phyloP scores from a whole-genome alignment of 35 echinoderm and acorn worm species.

The Ophiothrix spiculata region DNA sequence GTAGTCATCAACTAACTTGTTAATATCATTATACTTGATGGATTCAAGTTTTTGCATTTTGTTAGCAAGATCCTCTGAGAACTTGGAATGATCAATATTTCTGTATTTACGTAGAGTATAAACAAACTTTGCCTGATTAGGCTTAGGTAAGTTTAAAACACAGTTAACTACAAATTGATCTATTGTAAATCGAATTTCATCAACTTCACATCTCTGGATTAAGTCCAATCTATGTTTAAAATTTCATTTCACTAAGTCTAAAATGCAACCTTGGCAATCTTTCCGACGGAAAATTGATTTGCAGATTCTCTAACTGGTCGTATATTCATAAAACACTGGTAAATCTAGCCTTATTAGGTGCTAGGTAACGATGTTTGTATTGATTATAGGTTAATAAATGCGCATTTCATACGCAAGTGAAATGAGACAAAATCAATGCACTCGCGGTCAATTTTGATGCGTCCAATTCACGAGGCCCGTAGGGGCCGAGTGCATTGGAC shows the following conservation, averaged over 20 bases:
- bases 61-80: background rate
- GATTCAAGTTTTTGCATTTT: background rate
- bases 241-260: background rate
- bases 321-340: no score
- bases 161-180: background rate
- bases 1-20: background rate
- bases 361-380: no score
- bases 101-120: background rate
- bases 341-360: no score
- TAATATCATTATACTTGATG: background rate
- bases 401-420: no score
- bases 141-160: background rate
- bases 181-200: background rate
- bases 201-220: background rate
- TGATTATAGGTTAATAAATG: no score
- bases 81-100: background rate
- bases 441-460: no score
- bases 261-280: background rate
- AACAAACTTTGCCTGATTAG: background rate
- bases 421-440: no score
- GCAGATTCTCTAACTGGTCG: no score
- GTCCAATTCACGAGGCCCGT: no score
- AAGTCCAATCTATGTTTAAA: background rate
- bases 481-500: no score
- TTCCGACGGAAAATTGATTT: no score